Base-by-base conservation (phyloP, 2,113 vertebrate genomes). In the Daboia siamensis region DNA sequence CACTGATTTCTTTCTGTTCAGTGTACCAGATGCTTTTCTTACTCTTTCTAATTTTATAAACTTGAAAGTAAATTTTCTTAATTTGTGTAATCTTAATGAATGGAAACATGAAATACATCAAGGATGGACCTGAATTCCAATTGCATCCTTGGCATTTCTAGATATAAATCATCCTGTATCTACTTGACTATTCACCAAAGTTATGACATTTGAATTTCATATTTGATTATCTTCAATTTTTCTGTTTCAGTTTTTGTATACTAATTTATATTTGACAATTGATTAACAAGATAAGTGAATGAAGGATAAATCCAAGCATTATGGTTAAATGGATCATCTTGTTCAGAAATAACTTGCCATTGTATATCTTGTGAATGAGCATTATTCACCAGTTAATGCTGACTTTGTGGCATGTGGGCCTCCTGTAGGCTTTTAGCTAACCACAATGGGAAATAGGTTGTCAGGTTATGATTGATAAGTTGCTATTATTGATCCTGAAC, bases 41-140 rank as follows among this genome's bases (percentile, higher is more conserved):
- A 44, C 26, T 51, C 91, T 69, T 85, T 56, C 56, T 39, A 85
- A 86, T 85, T 90, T 86, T 61, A 89, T 90, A 90, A 90, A 90
- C 46, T 51, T 48, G 4, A 89, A 33, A n/a, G 51, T 90, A 90
- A 17, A 15, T 89, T 89, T 61, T 86, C 17, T 90, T 61, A 92
- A 90, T 90, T n/a, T 33, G 64, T 24, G 6, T 84, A 29, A n/a
- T 92, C 11, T 86, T 51, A 92, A 92, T 90, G 20, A 84, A 86
- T 90, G 55, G 88, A 90, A 57, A 33, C 3, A 57, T 9, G 33
- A 80, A 57, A 54, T 56, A 17, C 87, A 88, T 88, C 33, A 44
- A 51, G 33, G 8, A 44, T 33, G 33, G 55, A 59, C 5, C 4
- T 20, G 11, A 61, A 90, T 44, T 26, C 85, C 59, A 85, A 59